Evolutionary conservation across 1,140 invertebrate genomes (phyloP), one percentile per base, ranked within the genome.

Genomic region (Riptortus pedestris): DNA sequence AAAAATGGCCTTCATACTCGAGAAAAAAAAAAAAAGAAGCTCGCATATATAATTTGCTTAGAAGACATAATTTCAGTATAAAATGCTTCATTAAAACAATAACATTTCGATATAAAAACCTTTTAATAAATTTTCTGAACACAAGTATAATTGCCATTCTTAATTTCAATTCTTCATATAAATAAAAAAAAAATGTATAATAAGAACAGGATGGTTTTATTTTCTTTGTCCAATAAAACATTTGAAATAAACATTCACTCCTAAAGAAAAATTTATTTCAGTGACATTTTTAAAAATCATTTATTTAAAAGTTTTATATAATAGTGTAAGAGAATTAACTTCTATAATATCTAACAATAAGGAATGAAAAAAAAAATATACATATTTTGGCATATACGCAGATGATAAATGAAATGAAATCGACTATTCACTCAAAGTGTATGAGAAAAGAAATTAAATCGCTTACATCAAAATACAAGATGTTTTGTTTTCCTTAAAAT

Each of bases 281-380:
- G 45, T 47, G 45, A 47, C 45, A 47, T 22, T 47, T 47, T 47
- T 47, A 47, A 47, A 47, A 47, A 47, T 47, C 45, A n/a, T 47
- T 47, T 47, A 47, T 47, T 47, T 9, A 22, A 22, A 47, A 20
- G 22, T 47, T 20, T 47, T 47, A 20, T 47, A 47, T 20, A 47
- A 38, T 38, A 38, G 14, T 5, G 31, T 38, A 38, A 38, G 31
- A 38, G 31, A 38, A 38, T 38, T 38, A 38, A 38, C 14, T 38
- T 38, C 51, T 55, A 55, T 55, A 55, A 55, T 55, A 55, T 55
- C 51, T 55, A 55, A 55, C 51, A 55, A 55, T 55, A 55, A 24
- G 51, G 51, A 55, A 55, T 55, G 51, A 24, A 55, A 38, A 55
- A 24, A 55, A 55, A 55, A 24, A 24, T n/a, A n/a, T 55, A 55